These are phyloP conservation scores for Podarcis cretensis DNA, from an alignment of 2,113 vertebrate genomes.

Conservation along the genomic window DNA sequence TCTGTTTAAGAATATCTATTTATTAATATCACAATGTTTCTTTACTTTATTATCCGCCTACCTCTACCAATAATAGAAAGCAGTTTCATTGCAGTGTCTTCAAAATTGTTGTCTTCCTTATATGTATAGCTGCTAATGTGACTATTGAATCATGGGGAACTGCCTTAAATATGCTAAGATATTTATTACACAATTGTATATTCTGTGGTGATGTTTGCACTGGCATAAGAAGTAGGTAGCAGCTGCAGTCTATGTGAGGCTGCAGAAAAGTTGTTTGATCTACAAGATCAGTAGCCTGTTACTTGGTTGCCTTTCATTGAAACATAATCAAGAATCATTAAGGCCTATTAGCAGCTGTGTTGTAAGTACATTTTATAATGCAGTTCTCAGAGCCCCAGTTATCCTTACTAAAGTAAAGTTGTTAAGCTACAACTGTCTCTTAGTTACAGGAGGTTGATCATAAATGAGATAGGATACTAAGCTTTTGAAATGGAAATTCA, in stretches of 20 bases:
- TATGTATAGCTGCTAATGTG: constrained; percentile 16
- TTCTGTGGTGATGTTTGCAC: constrained; percentile 64
- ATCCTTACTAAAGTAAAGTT: constrained; percentile 70
- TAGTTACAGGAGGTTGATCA: constrained; percentile 63
- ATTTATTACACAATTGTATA: constrained; percentile 63
- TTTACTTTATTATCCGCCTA: background rate
- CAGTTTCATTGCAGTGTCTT: background rate
- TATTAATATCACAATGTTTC: background rate
- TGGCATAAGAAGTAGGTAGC: constrained; percentile 53
- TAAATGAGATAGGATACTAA: constrained; percentile 62
- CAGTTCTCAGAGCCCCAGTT: constrained; percentile 71
- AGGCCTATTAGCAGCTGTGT: constrained; percentile 67
- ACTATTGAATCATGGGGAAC: background rate
- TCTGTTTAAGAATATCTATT: constrained; percentile 6
- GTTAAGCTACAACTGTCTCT: constrained; percentile 58
- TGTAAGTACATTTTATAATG: constrained; percentile 69
- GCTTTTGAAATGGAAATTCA: constrained; percentile 63
- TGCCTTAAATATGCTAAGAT: constrained; percentile 39
- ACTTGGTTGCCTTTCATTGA: constrained; percentile 68
- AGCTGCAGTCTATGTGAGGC: constrained; percentile 55
- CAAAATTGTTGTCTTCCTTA: background rate
- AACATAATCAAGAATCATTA: constrained; percentile 72
- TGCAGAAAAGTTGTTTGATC: constrained; percentile 65
- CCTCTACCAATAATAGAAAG: background rate
- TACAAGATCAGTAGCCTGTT: constrained; percentile 68